phyloP scores from a whole-genome alignment of 2,113 vertebrate species.

The Paradisaea rubra region DNA sequence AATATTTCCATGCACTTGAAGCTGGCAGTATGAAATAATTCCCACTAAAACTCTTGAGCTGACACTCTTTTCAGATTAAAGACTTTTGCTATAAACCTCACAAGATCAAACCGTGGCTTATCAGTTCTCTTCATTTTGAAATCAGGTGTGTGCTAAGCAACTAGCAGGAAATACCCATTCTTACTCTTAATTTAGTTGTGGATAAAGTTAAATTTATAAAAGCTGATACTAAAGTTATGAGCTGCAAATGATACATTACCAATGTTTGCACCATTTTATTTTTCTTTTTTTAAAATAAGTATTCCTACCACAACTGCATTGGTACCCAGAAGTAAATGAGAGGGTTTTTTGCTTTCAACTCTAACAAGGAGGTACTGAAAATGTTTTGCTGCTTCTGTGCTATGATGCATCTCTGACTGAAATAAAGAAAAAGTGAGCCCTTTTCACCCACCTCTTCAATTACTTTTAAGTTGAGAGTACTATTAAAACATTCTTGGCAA shows the following conservation, averaged over 20 bases:
- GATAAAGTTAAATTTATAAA: not conserved
- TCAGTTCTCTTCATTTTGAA: not conserved
- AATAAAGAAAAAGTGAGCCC: not conserved
- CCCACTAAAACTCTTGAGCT: not conserved
- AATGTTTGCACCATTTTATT: not conserved
- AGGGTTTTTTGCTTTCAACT: not conserved
- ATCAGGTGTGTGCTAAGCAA: not conserved
- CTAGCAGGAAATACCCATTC: not conserved
- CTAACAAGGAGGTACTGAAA: not conserved
- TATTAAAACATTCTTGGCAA: not conserved
- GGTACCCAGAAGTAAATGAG: not conserved
- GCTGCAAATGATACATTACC: not conserved
- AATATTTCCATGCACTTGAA: not conserved
- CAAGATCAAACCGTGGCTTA: not conserved
- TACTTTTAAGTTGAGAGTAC: not conserved
- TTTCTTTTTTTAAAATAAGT: not conserved
- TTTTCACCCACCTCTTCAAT: not conserved
- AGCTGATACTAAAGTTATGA: not conserved
- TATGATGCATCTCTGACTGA: not conserved
- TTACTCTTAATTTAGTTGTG: not conserved
- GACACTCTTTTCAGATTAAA: not conserved
- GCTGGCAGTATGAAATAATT: not conserved
- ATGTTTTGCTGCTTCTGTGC: not conserved
- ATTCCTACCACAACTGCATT: not conserved
- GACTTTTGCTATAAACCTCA: not conserved